These are phyloP conservation scores for Leistus spinibarbis DNA, from an alignment of 2,888 invertebrate genomes.

Conservation along the genomic window DNA sequence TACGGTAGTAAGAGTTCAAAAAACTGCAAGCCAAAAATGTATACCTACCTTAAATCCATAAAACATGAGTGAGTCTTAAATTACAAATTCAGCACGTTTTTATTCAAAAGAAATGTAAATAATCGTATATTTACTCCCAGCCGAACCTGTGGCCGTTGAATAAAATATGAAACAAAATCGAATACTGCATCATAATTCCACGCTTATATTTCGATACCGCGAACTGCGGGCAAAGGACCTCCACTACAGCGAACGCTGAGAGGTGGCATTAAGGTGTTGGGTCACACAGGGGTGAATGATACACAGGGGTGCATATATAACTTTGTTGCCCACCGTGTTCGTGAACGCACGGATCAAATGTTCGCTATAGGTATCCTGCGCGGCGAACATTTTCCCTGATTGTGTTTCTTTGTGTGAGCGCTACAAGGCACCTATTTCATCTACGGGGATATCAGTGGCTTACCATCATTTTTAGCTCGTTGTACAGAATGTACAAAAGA, in stretches of 20 bases:
- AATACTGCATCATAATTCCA: constrained; percentile 30
- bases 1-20: background rate
- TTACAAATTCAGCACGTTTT: constrained; percentile 11
- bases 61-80: constrained; percentile 18
- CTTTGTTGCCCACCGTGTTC: background rate
- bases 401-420: constrained; percentile 24
- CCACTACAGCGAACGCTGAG: background rate
- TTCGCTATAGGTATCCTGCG: constrained; percentile 3
- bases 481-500: no score
- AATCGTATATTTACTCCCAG: constrained; percentile 12
- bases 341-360: constrained; percentile 23
- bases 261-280: background rate
- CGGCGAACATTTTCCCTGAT: constrained; percentile 11
- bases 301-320: constrained; percentile 36
- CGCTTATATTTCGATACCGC: constrained; percentile 17
- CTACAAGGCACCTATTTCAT: background rate
- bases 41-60: constrained; percentile 8
- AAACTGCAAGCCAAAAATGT: background rate
- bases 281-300: constrained; percentile 21
- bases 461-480: no score
- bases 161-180: constrained; percentile 37
- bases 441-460: constrained; percentile 14
- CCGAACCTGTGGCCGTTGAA: constrained; percentile 9
- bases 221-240: background rate
- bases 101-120: constrained; percentile 32